phyloP scores from a whole-genome alignment of 2,113 vertebrate genomes.

The Brachirus orientalis region DNA sequence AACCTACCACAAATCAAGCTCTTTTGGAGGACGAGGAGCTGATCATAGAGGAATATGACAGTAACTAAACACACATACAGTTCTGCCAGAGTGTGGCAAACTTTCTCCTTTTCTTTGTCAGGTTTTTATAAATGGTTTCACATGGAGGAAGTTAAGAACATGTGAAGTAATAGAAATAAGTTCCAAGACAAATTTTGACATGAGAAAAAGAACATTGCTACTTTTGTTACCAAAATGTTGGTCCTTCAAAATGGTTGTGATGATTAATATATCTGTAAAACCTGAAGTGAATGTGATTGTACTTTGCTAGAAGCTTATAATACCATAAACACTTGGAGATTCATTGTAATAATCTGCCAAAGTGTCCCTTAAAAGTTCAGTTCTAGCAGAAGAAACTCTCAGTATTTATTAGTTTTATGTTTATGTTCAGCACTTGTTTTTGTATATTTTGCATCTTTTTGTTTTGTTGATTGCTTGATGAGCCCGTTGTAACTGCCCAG shows the following conservation, averaged over 20 bases:
- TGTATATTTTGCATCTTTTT: not conserved
- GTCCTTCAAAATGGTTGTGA: not conserved
- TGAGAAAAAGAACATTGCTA: not conserved
- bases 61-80: slow-evolving; percentile 74
- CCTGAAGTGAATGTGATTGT: slow-evolving; percentile 6
- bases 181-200: too few relatives aligned
- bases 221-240: not conserved
- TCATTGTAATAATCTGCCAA: not conserved
- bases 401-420: slow-evolving; percentile 41
- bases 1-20: slow-evolving; percentile 76
- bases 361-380: slow-evolving; percentile 6
- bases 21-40: slow-evolving; percentile 84
- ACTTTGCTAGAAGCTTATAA: not conserved
- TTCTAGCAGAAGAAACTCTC: slow-evolving; percentile 3
- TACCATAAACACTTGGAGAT: slow-evolving; percentile 1
- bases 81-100: not conserved
- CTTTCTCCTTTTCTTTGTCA: not conserved
- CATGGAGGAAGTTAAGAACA: too few relatives aligned
- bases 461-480: slow-evolving; percentile 7
- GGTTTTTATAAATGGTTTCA: too few relatives aligned
- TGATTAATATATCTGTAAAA: not conserved
- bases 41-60: slow-evolving; percentile 89
- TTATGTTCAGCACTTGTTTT: slow-evolving; percentile 11
- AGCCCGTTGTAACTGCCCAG: not conserved
- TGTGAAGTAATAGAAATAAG: too few relatives aligned